A percentile compares a stretch with the other conserved stretches of the same genome.
Conservation (phyloP, 92 coral and sea anemone species). For the Micromussa lordhowensis region DNA sequence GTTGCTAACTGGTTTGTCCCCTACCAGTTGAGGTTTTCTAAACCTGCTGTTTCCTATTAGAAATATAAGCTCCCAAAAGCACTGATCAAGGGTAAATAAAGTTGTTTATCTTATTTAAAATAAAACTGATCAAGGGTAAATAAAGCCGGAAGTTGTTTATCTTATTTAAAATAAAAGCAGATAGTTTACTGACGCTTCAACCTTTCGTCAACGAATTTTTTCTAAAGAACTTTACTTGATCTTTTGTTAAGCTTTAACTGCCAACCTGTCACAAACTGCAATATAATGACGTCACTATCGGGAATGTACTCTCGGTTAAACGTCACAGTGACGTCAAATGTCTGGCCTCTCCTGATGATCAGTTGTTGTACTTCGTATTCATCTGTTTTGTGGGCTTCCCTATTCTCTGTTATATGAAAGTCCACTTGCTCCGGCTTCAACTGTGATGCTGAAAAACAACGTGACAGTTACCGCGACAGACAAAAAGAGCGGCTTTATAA, state of each 20-base stretch:
- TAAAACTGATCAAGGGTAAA: too few relatives aligned
- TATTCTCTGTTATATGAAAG: constrained; percentile 47
- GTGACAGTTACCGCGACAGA: not conserved
- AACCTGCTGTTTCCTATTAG: too few relatives aligned
- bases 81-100: too few relatives aligned
- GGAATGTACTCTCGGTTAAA: constrained; percentile 67
- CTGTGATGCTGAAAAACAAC: constrained; percentile 53
- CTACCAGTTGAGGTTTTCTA: too few relatives aligned
- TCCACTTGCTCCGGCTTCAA: constrained; percentile 65
- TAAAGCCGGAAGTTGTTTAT: too few relatives aligned
- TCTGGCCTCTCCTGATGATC: constrained; percentile 73
- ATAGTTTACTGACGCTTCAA: too few relatives aligned
- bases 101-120: too few relatives aligned
- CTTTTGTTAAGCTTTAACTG: not conserved
- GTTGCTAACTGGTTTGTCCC: too few relatives aligned
- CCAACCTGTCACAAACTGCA: constrained; percentile 72
- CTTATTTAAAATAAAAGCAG: too few relatives aligned
- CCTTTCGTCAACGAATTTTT: too few relatives aligned
- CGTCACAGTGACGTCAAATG: constrained; percentile 53
- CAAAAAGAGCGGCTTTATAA: not conserved
- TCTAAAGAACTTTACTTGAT: too few relatives aligned
- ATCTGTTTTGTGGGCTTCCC: constrained; percentile 65
- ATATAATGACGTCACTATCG: constrained; percentile 46
- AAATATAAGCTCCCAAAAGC: too few relatives aligned
- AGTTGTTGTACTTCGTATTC: constrained; percentile 49